Base-by-base conservation (phyloP, 1,140 invertebrate genomes). In the Cecropterus lyciades region DNA sequence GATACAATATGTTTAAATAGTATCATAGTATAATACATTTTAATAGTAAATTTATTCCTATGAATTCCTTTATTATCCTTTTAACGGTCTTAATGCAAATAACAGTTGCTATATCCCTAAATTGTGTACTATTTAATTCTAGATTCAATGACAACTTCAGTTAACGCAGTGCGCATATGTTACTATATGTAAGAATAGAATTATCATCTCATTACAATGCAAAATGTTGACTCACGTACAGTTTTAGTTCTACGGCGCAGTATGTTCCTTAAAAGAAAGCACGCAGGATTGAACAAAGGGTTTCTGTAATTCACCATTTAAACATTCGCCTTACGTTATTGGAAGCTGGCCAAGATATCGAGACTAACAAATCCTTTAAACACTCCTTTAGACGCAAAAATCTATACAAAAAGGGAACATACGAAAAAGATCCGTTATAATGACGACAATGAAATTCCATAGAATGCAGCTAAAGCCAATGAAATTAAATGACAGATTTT, bases 241-340 rank as follows among this genome's bases (percentile, higher is more conserved):
- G 52, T 65, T 63, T 60, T 64, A 65, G 55, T 62, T 55, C 15
- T 60, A 40, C 65, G 67, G 56, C 72, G 75, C 65, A 77, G 33
- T 67, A 69, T 55, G 30, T 15, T 46, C 45, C 42, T 15, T 46
- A 48, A 64, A 70, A 60, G 63, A 59, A 67, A 66, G 59, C 60
- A 67, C 59, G 71, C 60, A 63, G 55, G 59, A 64, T 30, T 37
- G 33, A 49, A 74, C 75, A 77, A 77, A 77, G 72, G 75, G 67
- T 69, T 66, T 63, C 30, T 65, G 53, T 20, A 73, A 51, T 11
- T 63, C 66, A 57, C 33, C 65, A 63, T 60, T 68, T 56, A 72
- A 75, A 77, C 73, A 65, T 73, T 71, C 70, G 64, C 49, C 66
- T 69, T 74, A 69, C 69, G 70, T 57, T 53, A 17, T 69, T 77